Evolutionary conservation across 2,113 vertebrate genomes (phyloP).

Genomic region (Xenopus laevis): DNA sequence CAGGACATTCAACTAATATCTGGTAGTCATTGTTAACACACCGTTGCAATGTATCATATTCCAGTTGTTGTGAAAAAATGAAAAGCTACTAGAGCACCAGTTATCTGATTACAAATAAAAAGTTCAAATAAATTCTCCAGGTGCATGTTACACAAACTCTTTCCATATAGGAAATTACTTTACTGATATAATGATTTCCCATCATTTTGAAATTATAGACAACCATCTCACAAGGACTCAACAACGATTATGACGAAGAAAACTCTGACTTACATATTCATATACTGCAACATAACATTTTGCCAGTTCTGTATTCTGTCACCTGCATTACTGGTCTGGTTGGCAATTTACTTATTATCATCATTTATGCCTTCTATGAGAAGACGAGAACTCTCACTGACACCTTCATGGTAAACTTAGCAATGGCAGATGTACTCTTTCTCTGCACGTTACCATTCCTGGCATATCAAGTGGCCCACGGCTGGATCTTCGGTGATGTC

Average conservation of each 20-base stretch:
- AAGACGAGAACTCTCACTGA: conserved; percentile 56
- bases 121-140: no score
- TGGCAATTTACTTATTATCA: conserved; percentile 58
- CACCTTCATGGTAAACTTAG: conserved; percentile 59
- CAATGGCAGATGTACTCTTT: conserved; percentile 60
- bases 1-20: no score
- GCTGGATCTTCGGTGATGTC: conserved; percentile 49
- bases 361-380: conserved; percentile 51
- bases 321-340: conserved; percentile 54
- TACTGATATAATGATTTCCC: no score
- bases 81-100: no score
- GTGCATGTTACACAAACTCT: no score
- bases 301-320: conserved; percentile 49
- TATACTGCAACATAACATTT: conserved; percentile 35
- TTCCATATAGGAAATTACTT: no score
- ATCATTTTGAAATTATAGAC: not conserved
- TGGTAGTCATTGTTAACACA: no score
- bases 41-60: no score
- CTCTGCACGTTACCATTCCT: conserved; percentile 60
- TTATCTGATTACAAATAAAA: no score
- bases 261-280: no score
- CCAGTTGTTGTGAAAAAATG: no score
- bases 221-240: no score
- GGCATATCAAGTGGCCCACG: conserved; percentile 45
- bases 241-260: not conserved